Evolutionary conservation across 2,888 invertebrate genomes (phyloP), one percentile per base, ranked within the genome.

Genomic region (Mythimna ferrago): DNA sequence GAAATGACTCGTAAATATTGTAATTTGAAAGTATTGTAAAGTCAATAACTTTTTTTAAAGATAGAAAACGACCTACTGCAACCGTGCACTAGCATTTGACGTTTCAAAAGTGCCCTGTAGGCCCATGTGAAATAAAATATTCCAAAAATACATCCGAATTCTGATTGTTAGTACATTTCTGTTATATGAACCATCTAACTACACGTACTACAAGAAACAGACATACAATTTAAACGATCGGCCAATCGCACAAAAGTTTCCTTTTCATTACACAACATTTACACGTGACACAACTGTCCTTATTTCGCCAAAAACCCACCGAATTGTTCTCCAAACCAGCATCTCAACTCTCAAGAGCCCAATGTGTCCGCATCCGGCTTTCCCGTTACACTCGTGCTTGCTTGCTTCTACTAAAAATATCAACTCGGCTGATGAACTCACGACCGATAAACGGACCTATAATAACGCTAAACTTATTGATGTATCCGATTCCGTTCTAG

Each of bases 331-430:
- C 57, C 54, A 74, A 81, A 71, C 53, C 78, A 75, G 38, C 76
- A 71, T 71, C 60, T 66, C 56, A 35, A 38, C 65, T 70, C 61
- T 67, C 53, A 32, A 53, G 65, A 69, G 53, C 76, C 41, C 65
- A 58, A 32, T 61, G 74, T 78, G 60, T 73, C 81, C 78, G 81
- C 74, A 88, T 91, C 90, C 90, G 90, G 88, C 86, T 90, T 91
- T 91, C 90, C 93, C 91, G 92, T 90, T 92, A 92, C 78, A 80
- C 86, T 78, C 74, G 60, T 73, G 73, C 57, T 74, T 61, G 61
- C 75, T 41, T 14, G 76, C 82, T 84, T 87, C 87, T 73, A 89
- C 92, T 93, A 93, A 92, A 93, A 90, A 93, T 93, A 93, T 86
- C 82, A 62, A n/a, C 84, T 71, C 87, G 86, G 79, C 84, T 87